phyloP scores from a whole-genome alignment of 1,140 invertebrate species.

The Cyclina sinensis region DNA sequence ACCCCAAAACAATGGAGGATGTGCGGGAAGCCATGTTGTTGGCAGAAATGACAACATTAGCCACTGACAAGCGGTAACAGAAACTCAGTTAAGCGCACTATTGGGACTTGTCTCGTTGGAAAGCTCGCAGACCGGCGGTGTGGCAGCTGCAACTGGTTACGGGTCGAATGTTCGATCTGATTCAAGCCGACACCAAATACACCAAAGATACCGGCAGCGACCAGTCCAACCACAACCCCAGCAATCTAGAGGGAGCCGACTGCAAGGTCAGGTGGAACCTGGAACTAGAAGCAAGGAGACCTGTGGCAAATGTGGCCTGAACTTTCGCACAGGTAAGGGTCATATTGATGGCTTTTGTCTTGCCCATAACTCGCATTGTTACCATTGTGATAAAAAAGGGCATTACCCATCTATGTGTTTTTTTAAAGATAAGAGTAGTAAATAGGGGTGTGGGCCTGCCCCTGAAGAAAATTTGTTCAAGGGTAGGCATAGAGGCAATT shows the following conservation, averaged over 20 bases:
- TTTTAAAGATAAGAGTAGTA: background rate
- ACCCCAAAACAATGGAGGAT: background rate
- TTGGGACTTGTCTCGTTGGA: too few relatives aligned
- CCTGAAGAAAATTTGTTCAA: background rate
- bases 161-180: too few relatives aligned
- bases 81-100: too few relatives aligned
- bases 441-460: background rate
- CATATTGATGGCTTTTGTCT: background rate
- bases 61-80: too few relatives aligned
- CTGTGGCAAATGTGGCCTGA: background rate
- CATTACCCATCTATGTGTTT: background rate
- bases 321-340: background rate
- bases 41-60: background rate
- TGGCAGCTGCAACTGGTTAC: too few relatives aligned
- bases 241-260: background rate
- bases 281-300: slow-evolving; percentile 8
- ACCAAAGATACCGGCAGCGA: too few relatives aligned
- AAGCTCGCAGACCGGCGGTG: too few relatives aligned
- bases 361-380: background rate
- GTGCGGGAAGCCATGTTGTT: too few relatives aligned
- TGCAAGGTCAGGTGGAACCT: background rate
- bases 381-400: background rate
- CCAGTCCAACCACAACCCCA: too few relatives aligned
- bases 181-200: too few relatives aligned
- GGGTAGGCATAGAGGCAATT: slow-evolving; percentile 51